phyloP scores from a whole-genome alignment of 2,797 vertebrate genomes.

The Thalassophryne amazonica region DNA sequence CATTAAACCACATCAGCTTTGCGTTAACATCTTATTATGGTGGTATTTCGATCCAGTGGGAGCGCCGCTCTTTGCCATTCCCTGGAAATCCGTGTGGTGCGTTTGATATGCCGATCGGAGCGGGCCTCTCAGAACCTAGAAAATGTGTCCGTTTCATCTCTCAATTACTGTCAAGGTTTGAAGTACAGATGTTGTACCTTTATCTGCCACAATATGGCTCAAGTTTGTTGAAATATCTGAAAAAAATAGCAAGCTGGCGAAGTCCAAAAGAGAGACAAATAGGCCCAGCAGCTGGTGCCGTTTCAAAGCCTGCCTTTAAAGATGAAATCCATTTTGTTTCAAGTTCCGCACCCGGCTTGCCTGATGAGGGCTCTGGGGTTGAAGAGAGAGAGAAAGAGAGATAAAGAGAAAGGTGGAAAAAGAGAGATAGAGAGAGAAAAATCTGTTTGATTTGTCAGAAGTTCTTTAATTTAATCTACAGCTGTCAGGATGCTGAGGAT shows the following conservation, averaged over 20 bases:
- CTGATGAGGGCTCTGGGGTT: slow-evolving; percentile 90
- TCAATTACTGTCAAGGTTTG: slow-evolving; percentile 94
- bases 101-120: slow-evolving; percentile 66
- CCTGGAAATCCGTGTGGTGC: slow-evolving; percentile 55
- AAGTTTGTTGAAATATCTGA: slow-evolving; percentile 90
- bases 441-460: slow-evolving; percentile 98
- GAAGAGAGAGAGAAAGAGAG: slow-evolving; percentile 80
- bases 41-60: slow-evolving; percentile 52
- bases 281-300: slow-evolving; percentile 85
- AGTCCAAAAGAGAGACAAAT: slow-evolving; percentile 58
- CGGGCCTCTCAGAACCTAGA: slow-evolving; percentile 66
- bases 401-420: slow-evolving; percentile 66
- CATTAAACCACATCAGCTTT: slow-evolving; percentile 57
- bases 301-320: slow-evolving; percentile 96
- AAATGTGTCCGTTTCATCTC: slow-evolving; percentile 77
- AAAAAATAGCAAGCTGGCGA: slow-evolving; percentile 58
- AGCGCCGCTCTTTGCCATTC: slow-evolving; percentile 45
- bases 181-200: slow-evolving; percentile 89
- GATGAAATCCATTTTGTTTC: slow-evolving; percentile 98
- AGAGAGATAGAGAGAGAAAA: slow-evolving; percentile 79
- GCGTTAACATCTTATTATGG: slow-evolving; percentile 54
- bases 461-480: slow-evolving; percentile 98
- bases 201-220: slow-evolving; percentile 95
- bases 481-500: slow-evolving; percentile 95
- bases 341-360: slow-evolving; percentile 85